Evolutionary conservation across 2,113 vertebrate species (phyloP), one percentile per base, ranked within the genome.

Genomic region (Microcebus lehilahytsara): DNA sequence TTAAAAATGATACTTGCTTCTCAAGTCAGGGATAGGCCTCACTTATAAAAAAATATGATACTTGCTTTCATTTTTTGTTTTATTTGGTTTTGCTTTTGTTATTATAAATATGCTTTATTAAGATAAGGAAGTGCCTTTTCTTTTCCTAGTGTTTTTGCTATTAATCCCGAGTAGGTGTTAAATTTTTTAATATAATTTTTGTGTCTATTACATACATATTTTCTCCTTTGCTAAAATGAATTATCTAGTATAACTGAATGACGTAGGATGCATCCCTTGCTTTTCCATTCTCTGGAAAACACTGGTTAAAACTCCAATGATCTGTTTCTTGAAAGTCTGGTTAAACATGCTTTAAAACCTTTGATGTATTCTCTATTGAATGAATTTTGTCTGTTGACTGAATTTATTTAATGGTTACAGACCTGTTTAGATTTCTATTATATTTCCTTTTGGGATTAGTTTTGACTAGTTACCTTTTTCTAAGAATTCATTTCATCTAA

Each of bases 401-500:
- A 69, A 25, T 67, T 91, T 69, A 62, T 74, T 92, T 56, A 75
- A 69, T 81, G 2, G 32, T 49, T 94, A 81, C 6, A 53, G 81
- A 80, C 5, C 27, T 53, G 72, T 64, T 56, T 58, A 66, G 56
- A 23, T 58, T 96, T 85, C 34, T 75, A 67, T 58, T 58, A 58
- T 58, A 58, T 74, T 83, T 93, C 42, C 80, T 96, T 58, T 67
- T 46, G 22, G 40, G 40, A 51, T 67, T 2, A 9, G 9, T 49
- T 96, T 85, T 89, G 14, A 80, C 42, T 34, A 69, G 34, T 40
- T 46, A 42, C 37, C 17, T 53, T 90, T 88, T 84, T 40, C 60
- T 11, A 71, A 85, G 9, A 67, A 66, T 53, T 51, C 37, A 77
- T 86, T 90, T 89, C 32, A 79, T 58, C 58, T 72, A 42, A 56